Conservation (phyloP, 1,140 invertebrate species). For the Sitophilus oryzae region DNA sequence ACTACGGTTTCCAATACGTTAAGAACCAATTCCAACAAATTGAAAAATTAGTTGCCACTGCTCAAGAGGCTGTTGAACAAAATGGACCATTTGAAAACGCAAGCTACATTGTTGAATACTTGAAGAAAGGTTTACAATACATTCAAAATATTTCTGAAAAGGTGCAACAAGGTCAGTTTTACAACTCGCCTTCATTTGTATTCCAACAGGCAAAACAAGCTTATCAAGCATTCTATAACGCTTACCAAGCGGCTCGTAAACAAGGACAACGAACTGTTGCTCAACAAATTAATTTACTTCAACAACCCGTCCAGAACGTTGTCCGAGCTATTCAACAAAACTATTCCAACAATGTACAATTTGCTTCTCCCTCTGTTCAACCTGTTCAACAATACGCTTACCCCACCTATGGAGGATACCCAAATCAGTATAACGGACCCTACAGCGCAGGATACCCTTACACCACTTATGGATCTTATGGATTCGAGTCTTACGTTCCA, state of each 20-base stretch:
- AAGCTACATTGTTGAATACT: slow-evolving; percentile 2
- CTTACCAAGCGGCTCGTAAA: background rate
- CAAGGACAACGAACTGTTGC: background rate
- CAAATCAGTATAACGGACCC: too few relatives aligned
- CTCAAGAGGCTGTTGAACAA: too few relatives aligned
- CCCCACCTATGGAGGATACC: too few relatives aligned
- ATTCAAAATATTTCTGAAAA: background rate
- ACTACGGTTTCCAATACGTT: background rate
- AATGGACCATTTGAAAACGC: background rate
- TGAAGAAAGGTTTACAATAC: slow-evolving; percentile 1
- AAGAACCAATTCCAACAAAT: background rate
- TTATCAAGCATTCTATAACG: background rate
- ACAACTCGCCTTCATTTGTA: background rate
- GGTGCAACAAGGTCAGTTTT: background rate
- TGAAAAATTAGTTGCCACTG: background rate
- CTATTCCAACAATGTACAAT: too few relatives aligned
- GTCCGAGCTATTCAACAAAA: background rate
- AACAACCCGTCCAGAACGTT: background rate
- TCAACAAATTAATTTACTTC: too few relatives aligned
- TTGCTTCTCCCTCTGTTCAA: too few relatives aligned
- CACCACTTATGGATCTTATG: too few relatives aligned
- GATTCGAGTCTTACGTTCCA: too few relatives aligned
- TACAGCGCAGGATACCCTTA: too few relatives aligned
- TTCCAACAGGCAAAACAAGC: background rate
- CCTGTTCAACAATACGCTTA: too few relatives aligned